Evolutionary conservation across 1,140 invertebrate species (phyloP), one percentile per base, ranked within the genome.

Genomic region (Aphelinus atriplicis): DNA sequence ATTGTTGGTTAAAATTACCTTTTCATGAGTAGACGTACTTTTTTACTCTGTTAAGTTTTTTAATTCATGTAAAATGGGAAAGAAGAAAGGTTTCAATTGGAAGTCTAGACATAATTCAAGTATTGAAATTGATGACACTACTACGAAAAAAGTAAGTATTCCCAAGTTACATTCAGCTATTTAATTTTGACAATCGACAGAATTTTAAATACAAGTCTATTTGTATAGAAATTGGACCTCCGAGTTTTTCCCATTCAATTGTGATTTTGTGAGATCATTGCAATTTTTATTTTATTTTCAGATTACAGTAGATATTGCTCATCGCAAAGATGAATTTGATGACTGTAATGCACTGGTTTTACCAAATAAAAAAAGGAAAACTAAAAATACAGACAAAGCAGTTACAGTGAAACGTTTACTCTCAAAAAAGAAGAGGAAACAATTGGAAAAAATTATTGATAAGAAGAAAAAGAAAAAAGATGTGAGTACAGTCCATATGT

Each of bases 381-480:
- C 94, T 7, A 94, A 92, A 86, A 88, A 91, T 56, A 89, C 90
- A 76, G 87, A 89, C 77, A 88, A 89, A 72, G 90, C 88, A 77
- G 86, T 83, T 57, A 87, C 85, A 75, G 88, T 89, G 53, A 91
- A 90, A 4, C 92, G 90, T 82, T 90, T 95, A 57, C 86, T 98
- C 3, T 94, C 94, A 0, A 97, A 96, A 79, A 97, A 95, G 80
- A 94, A 96, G 79, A 90, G 94, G 68, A 98, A 97, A 86, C 88
- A 90, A 78, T 87, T 98, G 50, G 92, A 97, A 82, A 94, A 96
- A 87, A 92, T 98, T 86, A 90, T 97, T 1, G 94, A 96, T 67
- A 92, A 91, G 72, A 97, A 97, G 81, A 91, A 95, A 81, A 97
- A 97, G 79, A 97, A 97, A 85, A 90, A 91, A 82, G 92, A 94